Evolutionary conservation across 2,113 vertebrate species (phyloP).

Genomic region (Equus przewalskii): DNA sequence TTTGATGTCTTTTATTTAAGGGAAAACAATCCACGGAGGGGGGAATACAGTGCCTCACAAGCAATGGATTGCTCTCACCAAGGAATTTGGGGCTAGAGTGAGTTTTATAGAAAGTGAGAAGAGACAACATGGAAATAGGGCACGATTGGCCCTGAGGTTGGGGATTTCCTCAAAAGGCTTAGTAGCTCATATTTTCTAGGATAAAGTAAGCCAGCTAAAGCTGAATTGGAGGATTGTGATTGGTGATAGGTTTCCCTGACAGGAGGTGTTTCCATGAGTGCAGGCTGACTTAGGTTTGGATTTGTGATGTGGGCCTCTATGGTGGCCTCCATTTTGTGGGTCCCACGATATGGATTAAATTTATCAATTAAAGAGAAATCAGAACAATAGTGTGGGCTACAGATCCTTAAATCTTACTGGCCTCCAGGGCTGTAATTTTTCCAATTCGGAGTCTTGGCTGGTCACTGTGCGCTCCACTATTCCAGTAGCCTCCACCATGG

Average conservation of each 20-base stretch:
- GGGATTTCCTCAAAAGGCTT: not conserved
- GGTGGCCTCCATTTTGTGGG: not conserved
- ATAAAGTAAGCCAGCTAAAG: not conserved
- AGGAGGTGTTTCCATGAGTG: not conserved
- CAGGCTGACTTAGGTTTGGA: not conserved
- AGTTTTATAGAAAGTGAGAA: not conserved
- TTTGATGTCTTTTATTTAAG: not conserved
- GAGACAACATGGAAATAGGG: not conserved
- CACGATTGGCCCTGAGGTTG: not conserved
- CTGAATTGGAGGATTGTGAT: not conserved
- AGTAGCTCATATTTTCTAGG: too few species aligned
- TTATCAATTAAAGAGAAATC: not conserved
- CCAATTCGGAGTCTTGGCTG: too few species aligned
- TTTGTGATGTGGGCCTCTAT: not conserved
- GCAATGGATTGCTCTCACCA: not conserved
- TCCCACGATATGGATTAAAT: not conserved
- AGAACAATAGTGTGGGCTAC: too few species aligned
- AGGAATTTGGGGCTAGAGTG: not conserved
- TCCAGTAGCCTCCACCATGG: fast-evolving
- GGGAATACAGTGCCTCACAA: fast-evolving
- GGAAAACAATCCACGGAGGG: not conserved
- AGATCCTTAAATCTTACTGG: not conserved
- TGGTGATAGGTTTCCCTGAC: not conserved
- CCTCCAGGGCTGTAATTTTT: not conserved
- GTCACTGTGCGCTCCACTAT: not conserved